Conservation (phyloP, 2,797 vertebrate species). For the Nannoperca obscura region DNA sequence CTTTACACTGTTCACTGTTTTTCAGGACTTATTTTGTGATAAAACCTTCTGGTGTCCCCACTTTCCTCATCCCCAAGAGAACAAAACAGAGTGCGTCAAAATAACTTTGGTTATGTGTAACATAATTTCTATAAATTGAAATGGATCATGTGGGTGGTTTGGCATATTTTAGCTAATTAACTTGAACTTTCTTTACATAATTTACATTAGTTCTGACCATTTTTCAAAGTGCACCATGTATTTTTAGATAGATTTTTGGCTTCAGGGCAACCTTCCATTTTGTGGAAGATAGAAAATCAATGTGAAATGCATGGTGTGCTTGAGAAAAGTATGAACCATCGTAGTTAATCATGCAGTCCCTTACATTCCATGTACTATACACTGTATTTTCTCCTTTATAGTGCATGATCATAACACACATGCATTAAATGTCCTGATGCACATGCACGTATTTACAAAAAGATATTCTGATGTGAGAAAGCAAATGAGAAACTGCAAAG, state of each 20-base stretch:
- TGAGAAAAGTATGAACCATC: slow-evolving; percentile 1
- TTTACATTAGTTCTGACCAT: neutral
- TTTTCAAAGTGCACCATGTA: neutral
- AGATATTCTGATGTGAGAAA: neutral
- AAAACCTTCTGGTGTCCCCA: neutral
- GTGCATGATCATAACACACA: neutral
- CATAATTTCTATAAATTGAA: neutral
- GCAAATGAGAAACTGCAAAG: slow-evolving; percentile 16
- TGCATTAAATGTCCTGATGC: neutral
- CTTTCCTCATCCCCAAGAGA: neutral
- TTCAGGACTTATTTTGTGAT: neutral
- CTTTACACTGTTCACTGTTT: neutral
- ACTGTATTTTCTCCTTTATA: neutral
- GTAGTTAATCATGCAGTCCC: slow-evolving; percentile 7
- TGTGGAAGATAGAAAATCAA: slow-evolving; percentile 19
- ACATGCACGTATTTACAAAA: neutral
- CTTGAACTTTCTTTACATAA: neutral
- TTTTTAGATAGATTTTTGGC: slow-evolving; percentile 1
- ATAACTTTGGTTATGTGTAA: neutral
- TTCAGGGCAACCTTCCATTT: slow-evolving; percentile 1
- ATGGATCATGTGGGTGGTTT: neutral
- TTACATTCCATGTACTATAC: neutral
- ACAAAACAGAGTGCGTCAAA: neutral
- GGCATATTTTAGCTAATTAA: neutral
- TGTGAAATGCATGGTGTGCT: neutral